These are phyloP conservation scores for Acanthosepion esculentum DNA, from an alignment of 2,888 invertebrate genomes.

Conservation along the genomic window DNA sequence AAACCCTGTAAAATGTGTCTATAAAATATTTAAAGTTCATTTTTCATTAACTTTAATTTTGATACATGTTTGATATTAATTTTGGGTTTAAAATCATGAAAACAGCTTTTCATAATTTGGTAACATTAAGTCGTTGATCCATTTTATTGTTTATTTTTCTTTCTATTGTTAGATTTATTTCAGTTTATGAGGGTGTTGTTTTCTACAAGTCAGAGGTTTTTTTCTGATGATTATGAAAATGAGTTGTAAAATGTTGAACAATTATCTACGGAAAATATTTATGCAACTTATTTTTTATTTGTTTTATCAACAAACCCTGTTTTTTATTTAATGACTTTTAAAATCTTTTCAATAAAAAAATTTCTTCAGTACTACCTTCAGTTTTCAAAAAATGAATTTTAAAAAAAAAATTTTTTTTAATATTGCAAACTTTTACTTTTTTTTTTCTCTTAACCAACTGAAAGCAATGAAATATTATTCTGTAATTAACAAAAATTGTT, in stretches of 20 bases:
- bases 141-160: neutral
- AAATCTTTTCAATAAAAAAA: neutral
- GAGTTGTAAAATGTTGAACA: neutral
- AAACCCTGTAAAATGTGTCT: too few species aligned
- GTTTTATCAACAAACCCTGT: neutral
- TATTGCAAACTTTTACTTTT: too few species aligned
- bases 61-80: neutral
- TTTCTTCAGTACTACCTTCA: neutral
- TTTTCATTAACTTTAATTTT: neutral
- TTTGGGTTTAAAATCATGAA: neutral
- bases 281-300: neutral
- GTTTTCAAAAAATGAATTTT: neutral
- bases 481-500: neutral
- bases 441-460: neutral
- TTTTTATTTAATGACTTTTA: neutral
- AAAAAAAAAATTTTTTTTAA: too few species aligned
- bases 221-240: neutral
- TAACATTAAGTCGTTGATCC: neutral
- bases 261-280: neutral
- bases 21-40: neutral
- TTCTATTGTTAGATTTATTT: neutral
- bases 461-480: neutral
- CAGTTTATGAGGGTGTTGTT: neutral
- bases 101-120: slow-evolving; percentile 4
- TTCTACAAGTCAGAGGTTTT: neutral